phyloP scores from a whole-genome alignment of 2,113 vertebrate species.

The Gymnocephalus cernua region DNA sequence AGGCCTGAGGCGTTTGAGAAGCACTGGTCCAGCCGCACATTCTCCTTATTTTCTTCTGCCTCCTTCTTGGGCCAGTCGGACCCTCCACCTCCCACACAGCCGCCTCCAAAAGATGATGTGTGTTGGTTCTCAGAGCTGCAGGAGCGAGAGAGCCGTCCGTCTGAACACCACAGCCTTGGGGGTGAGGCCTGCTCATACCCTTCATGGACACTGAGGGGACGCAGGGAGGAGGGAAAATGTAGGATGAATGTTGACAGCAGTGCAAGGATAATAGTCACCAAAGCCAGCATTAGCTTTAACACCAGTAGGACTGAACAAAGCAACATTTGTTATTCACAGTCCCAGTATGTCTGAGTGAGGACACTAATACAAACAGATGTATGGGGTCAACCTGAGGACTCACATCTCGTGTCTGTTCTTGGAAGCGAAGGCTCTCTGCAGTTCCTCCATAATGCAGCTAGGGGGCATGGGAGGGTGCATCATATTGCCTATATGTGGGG shows the following conservation, averaged over 20 bases:
- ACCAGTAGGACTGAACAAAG: not conserved
- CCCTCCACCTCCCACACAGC: constrained; percentile 62
- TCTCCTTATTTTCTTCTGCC: constrained; percentile 98
- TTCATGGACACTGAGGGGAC: constrained; percentile 87
- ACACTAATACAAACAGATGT: not conserved
- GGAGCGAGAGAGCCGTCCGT: constrained; percentile 87
- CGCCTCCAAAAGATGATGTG: constrained; percentile 26
- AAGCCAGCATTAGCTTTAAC: not conserved
- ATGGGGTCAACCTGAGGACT: constrained; percentile 28
- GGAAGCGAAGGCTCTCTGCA: constrained; percentile 95
- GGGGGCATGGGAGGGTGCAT: constrained; percentile 94
- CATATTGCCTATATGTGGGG: constrained; percentile 90
- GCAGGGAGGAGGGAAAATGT: not conserved
- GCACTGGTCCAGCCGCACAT: constrained; percentile 90
- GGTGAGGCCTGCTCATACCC: constrained; percentile 89
- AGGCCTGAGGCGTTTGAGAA: constrained; percentile 87
- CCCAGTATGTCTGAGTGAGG: not conserved
- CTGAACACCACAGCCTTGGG: constrained; percentile 87
- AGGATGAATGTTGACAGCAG: not conserved
- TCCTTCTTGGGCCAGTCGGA: constrained; percentile 86
- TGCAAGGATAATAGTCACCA: not conserved
- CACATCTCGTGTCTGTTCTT: constrained; percentile 98
- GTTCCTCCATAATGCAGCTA: constrained; percentile 97
- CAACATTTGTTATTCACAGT: not conserved
- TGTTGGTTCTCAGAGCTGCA: constrained; percentile 89